Conservation (phyloP, 1,140 invertebrate species). For the Drosophila grimshawi region DNA sequence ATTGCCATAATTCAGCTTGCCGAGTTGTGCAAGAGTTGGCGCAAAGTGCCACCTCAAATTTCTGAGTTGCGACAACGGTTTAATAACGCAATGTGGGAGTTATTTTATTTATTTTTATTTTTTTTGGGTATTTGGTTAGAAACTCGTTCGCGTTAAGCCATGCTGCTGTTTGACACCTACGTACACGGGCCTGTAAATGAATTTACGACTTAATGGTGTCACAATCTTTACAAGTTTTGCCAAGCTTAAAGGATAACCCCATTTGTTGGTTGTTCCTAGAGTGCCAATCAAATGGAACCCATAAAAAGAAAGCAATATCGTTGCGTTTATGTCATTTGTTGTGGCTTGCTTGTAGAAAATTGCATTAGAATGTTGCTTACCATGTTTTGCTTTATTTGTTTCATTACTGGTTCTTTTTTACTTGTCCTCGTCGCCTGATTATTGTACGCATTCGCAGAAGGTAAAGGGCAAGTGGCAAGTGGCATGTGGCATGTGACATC, state of each 20-base stretch:
- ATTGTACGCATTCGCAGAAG: conserved; percentile 6
- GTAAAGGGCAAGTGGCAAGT: conserved; percentile 26
- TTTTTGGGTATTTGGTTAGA: conserved; percentile 34
- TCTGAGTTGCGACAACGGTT: neutral
- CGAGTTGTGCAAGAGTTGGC: conserved; percentile 7
- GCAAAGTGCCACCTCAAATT: conserved; percentile 16
- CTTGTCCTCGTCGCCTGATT: conserved; percentile 37
- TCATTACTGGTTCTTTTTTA: conserved; percentile 38
- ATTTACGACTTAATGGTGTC: conserved; percentile 49
- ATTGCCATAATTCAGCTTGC: conserved; percentile 19
- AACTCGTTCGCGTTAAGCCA: conserved; percentile 50
- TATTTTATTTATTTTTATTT: no score
- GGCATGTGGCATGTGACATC: conserved; percentile 26
- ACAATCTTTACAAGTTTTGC: conserved; percentile 36
- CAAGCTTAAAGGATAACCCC: neutral
- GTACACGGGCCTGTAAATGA: conserved; percentile 44
- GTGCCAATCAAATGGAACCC: conserved; percentile 52
- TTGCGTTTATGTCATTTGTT: conserved; percentile 33
- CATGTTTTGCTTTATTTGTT: conserved; percentile 55
- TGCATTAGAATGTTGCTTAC: conserved; percentile 55
- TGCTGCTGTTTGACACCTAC: conserved; percentile 54
- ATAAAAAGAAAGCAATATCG: conserved; percentile 58
- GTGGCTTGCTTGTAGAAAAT: conserved; percentile 56
- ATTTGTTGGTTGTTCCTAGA: neutral
- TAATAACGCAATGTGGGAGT: neutral